Conservation (phyloP, 2,888 invertebrate genomes). For the Drosophila kambysellisi region DNA sequence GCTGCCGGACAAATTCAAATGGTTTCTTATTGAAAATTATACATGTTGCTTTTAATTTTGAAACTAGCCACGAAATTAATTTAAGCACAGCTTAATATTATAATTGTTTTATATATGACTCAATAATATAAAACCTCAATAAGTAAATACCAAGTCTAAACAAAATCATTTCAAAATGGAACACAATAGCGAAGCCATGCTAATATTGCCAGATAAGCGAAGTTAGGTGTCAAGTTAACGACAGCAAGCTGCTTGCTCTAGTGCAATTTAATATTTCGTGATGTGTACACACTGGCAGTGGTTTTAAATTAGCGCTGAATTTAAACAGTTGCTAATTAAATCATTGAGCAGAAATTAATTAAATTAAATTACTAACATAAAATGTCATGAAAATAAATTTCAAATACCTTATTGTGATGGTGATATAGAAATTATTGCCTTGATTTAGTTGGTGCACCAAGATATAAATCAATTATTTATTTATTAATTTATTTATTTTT, state of each 20-base stretch:
- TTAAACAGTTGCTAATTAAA: conserved; percentile 33
- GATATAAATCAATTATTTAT: background rate
- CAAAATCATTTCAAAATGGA: background rate
- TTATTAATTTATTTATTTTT: background rate
- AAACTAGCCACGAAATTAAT: background rate
- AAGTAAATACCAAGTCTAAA: background rate
- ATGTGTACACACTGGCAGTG: conserved; percentile 14
- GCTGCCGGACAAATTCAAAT: background rate
- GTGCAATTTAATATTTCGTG: rapidly evolving
- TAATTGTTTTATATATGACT: background rate
- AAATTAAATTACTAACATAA: conserved; percentile 22
- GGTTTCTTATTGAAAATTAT: background rate
- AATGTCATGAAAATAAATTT: background rate
- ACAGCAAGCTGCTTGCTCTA: conserved; percentile 27
- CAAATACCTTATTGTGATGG: background rate
- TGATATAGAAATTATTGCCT: conserved; percentile 15
- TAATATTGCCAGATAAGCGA: conserved; percentile 15
- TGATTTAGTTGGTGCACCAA: conserved; percentile 22
- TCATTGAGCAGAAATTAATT: conserved; percentile 21
- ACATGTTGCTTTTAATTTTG: background rate
- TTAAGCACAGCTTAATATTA: background rate
- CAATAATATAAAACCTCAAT: background rate
- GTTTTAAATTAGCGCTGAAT: background rate
- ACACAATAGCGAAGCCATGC: too few species aligned
- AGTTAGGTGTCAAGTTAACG: background rate